Conservation (phyloP, 1,140 invertebrate genomes). For the Apis cerana region DNA sequence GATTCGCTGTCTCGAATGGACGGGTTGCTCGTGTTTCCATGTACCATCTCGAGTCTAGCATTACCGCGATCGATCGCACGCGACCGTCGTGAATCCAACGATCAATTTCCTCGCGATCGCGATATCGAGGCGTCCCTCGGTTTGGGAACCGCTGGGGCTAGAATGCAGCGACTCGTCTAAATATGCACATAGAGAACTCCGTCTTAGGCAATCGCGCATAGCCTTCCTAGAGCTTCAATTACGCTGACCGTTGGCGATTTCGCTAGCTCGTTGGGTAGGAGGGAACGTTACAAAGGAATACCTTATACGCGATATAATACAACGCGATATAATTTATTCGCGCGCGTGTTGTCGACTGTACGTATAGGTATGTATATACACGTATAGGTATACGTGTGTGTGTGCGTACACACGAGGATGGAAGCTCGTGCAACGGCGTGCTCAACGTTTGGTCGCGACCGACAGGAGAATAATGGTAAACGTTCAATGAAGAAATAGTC, state of each 20-base stretch:
- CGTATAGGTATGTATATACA: no score
- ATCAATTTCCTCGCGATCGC: no score
- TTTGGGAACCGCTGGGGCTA: slow-evolving; percentile 50
- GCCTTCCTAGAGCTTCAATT: slow-evolving; percentile 75
- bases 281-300: slow-evolving; percentile 48
- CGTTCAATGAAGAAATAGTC: slow-evolving; percentile 53
- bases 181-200: slow-evolving; percentile 71
- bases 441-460: slow-evolving; percentile 18
- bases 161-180: slow-evolving; percentile 62
- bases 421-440: neutral
- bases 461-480: neutral
- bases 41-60: slow-evolving; percentile 11
- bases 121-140: neutral
- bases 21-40: slow-evolving; percentile 24
- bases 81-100: slow-evolving; percentile 3
- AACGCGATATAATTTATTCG: slow-evolving; percentile 44
- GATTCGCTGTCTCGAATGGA: slow-evolving; percentile 11
- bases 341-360: slow-evolving; percentile 6
- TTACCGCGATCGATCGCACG: slow-evolving; percentile 48
- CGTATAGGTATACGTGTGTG: neutral
- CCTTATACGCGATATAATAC: neutral
- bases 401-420: neutral
- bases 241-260: slow-evolving; percentile 71
- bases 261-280: slow-evolving; percentile 4
- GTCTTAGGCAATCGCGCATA: slow-evolving; percentile 72